These are phyloP conservation scores for Galaxea fascicularis DNA, from an alignment of 92 coral and sea anemone genomes.

Conservation along the genomic window DNA sequence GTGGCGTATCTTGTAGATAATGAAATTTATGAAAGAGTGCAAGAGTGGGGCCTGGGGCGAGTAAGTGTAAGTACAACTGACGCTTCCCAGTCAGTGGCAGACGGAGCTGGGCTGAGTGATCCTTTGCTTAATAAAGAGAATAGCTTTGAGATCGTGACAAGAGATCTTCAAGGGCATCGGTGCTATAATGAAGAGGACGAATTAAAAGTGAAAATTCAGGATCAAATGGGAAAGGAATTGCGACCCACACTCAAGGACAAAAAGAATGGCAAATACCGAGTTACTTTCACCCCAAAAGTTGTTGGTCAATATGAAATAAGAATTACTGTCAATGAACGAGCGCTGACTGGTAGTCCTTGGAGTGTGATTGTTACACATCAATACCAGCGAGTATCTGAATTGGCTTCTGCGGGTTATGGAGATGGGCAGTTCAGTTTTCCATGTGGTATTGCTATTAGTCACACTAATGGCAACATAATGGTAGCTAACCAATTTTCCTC, in stretches of 20 bases:
- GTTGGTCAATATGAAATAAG: conserved; percentile 54
- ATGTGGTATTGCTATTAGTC: background rate
- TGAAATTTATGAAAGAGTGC: background rate
- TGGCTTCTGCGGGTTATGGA: background rate
- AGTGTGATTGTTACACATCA: conserved; percentile 9
- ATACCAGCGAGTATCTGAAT: background rate
- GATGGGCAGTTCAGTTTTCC: background rate
- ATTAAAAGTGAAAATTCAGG: conserved; percentile 47
- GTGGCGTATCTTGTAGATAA: conserved; percentile 22
- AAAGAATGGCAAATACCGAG: conserved; percentile 47
- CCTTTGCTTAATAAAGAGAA: conserved; percentile 36
- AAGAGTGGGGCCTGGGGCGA: conserved; percentile 22
- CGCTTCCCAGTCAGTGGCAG: conserved; percentile 16
- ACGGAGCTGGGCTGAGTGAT: conserved; percentile 43
- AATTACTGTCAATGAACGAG: conserved; percentile 47
- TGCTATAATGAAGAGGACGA: conserved; percentile 56
- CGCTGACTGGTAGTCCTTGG: conserved; percentile 53
- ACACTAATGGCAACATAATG: background rate
- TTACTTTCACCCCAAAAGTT: conserved; percentile 39
- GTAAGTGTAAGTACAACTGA: conserved; percentile 64
- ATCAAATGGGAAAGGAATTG: conserved; percentile 24
- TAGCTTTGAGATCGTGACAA: conserved; percentile 58
- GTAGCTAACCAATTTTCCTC: background rate
- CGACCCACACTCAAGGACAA: conserved; percentile 35
- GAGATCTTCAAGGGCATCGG: conserved; percentile 52